These are phyloP conservation scores for Progne subis DNA, from an alignment of 2,113 vertebrate genomes.

Conservation along the genomic window DNA sequence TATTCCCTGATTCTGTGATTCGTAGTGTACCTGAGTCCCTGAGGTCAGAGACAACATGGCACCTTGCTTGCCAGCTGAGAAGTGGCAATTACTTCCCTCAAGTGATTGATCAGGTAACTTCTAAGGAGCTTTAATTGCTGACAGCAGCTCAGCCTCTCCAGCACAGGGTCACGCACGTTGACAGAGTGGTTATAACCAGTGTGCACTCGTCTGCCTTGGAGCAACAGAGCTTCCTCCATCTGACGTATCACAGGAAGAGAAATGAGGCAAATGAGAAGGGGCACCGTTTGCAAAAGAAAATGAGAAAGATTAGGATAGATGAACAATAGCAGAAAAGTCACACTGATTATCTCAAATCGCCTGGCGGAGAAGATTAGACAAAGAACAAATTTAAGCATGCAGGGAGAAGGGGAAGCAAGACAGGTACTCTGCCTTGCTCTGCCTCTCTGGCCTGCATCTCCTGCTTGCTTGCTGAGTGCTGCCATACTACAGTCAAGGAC, in stretches of 20 bases:
- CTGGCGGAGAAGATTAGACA: neutral
- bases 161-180: neutral
- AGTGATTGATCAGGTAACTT: neutral
- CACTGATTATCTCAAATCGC: neutral
- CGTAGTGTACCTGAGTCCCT: neutral
- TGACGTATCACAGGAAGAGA: neutral
- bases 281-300: neutral
- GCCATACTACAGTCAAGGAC: too few species aligned
- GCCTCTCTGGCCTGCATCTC: neutral
- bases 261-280: neutral
- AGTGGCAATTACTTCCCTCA: neutral
- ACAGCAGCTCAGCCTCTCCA: neutral
- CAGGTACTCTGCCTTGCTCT: neutral
- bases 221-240: neutral
- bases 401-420: neutral
- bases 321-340: neutral
- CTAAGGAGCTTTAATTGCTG: constrained; percentile 7
- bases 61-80: neutral
- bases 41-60: neutral
- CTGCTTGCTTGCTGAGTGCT: neutral
- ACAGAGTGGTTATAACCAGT: neutral
- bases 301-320: neutral
- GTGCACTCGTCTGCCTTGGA: neutral
- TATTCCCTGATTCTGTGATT: neutral
- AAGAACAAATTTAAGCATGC: neutral